Percentiles rank a stretch among this genome's conserved stretches.
These are phyloP conservation scores for Drosophila barbarae DNA, from an alignment of 2,888 invertebrate genomes.

Conservation along the genomic window DNA sequence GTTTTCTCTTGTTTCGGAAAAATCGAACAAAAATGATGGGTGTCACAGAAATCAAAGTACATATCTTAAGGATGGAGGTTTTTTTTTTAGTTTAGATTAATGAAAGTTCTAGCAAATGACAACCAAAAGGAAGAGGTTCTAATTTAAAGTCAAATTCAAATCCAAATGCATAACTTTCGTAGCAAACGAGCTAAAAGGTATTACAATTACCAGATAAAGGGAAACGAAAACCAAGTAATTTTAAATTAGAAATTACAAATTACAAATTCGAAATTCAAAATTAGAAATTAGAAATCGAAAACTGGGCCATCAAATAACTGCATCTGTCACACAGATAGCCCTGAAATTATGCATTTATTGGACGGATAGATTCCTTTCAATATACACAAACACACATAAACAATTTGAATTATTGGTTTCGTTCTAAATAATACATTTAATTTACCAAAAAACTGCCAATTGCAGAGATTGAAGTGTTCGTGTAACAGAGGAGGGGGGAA, in stretches of 20 bases:
- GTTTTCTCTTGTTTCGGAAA: conserved; percentile 32
- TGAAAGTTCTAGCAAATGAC: conserved; percentile 37
- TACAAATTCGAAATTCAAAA: conserved; percentile 13
- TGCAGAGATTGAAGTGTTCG: conserved; percentile 20
- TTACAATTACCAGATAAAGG: conserved; percentile 48
- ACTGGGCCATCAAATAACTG: conserved; percentile 29
- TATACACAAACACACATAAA: conserved; percentile 44
- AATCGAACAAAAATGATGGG: conserved; percentile 19
- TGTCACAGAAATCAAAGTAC: conserved; percentile 18
- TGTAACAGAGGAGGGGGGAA: conserved; percentile 7
- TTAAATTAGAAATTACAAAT: conserved; percentile 16
- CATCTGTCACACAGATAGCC: conserved; percentile 30
- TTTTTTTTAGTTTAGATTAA: neutral
- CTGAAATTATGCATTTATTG: conserved; percentile 64
- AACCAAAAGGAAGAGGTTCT: conserved; percentile 37
- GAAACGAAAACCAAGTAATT: conserved; percentile 18
- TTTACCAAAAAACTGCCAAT: conserved; percentile 53
- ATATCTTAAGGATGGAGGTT: conserved; percentile 2
- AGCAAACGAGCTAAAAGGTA: conserved; percentile 64
- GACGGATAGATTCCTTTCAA: conserved; percentile 30
- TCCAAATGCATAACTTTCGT: conserved; percentile 54
- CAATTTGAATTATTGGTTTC: conserved; percentile 32
- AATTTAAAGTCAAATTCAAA: conserved; percentile 26
- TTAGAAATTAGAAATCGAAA: conserved; percentile 25
- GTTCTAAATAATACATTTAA: conserved; percentile 60